Base-by-base conservation (phyloP, 2,888 invertebrate species). In the Monopis laevigella region DNA sequence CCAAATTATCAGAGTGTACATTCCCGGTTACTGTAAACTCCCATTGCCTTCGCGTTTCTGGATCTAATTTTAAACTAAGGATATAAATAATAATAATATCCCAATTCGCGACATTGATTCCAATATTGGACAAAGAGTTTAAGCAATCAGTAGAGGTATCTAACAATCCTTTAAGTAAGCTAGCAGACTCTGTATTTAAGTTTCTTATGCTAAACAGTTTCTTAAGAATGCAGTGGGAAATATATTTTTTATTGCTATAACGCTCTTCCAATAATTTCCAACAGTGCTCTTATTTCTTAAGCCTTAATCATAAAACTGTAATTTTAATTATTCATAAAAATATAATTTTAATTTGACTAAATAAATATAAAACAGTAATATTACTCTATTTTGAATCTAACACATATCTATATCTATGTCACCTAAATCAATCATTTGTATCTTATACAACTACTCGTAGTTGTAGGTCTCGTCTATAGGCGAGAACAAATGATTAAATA, bases 111-210 rank as follows among this genome's bases (percentile, higher is more conserved):
- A 36, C 27, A 14, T 35, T 24, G 8, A 41, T 30, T 3, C 41
- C 41, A 3, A 41, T 12, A 18, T 41, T 41, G 3, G 12, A 8
- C 17, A 41, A 41, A 6, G 30, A 34, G 27, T n/a, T 35, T 27
- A 41, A 27, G 35, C 41, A 41, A 5, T 41, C 41, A 13, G 11
- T 41, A 10, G 41, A 35, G 24, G 41, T 41, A 41, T 41, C 41
- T 5, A 41, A 41, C 11, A 41, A 16, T 11, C 27, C 35, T 13
- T 41, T 41, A 13, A 41, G 16, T n/a, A 24, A 11, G 6, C 24
- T 26, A 17, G 35, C 28, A 16, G 41, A 35, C 17, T 41, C 35
- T 3, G 35, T 11, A 4, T 8, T 34, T 6, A 41, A 5, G 8
- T 16, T 8, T 17, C 27, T 41, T 12, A 35, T 34, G 14, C 18